Percentiles rank a stretch among this genome's conserved stretches.
These are phyloP conservation scores for Heterotis niloticus DNA, from an alignment of 2,113 vertebrate genomes.

Conservation along the genomic window DNA sequence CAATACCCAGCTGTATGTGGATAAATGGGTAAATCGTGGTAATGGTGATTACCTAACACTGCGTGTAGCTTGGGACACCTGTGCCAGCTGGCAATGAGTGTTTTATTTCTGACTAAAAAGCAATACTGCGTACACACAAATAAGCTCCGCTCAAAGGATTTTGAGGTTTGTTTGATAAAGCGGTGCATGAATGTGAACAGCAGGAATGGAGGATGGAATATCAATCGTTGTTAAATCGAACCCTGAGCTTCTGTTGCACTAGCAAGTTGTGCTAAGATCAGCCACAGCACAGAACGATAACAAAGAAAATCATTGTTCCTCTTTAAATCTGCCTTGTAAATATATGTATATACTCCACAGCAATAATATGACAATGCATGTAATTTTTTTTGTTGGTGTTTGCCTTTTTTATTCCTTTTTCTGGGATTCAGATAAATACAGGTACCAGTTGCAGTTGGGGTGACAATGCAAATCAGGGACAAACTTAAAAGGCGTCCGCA, in stretches of 20 bases:
- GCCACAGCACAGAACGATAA: conserved; percentile 15
- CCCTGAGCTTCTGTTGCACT: background rate
- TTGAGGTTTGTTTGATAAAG: background rate
- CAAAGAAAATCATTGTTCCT: conserved; percentile 65
- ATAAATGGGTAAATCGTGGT: background rate
- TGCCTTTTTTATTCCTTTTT: conserved; percentile 8
- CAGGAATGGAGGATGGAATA: conserved; percentile 28
- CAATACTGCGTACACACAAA: background rate
- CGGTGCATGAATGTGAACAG: conserved; percentile 3
- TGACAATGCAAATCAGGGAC: conserved; percentile 70
- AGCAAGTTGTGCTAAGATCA: conserved; percentile 12
- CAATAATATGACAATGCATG: conserved; percentile 78
- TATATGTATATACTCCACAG: conserved; percentile 74
- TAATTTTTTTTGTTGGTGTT: conserved; percentile 50
- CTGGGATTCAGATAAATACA: conserved; percentile 54
- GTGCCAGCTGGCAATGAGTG: background rate
- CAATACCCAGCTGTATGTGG: too few species aligned
- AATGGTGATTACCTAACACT: too few species aligned
- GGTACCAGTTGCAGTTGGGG: conserved; percentile 66
- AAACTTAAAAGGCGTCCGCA: conserved; percentile 62
- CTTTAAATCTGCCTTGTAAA: conserved; percentile 69
- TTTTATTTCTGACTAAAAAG: background rate
- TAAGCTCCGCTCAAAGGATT: background rate
- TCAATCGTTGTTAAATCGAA: background rate
- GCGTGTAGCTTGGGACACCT: too few species aligned